These are phyloP conservation scores for Amyelois transitella DNA, from an alignment of 1,140 invertebrate species.

Conservation along the genomic window DNA sequence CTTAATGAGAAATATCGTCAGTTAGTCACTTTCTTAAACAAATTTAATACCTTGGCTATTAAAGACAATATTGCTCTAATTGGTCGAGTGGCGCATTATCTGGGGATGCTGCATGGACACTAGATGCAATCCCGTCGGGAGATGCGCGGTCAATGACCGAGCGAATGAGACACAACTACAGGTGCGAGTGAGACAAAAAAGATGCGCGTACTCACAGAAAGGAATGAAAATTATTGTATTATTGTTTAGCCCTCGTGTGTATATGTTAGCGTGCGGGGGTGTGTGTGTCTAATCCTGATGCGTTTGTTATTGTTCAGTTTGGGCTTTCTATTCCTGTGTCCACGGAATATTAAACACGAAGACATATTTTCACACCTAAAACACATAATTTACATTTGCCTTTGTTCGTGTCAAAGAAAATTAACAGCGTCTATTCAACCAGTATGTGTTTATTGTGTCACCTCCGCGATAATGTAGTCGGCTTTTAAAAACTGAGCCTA, in stretches of 20 bases:
- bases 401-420: neutral
- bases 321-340: conserved; percentile 13
- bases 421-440: neutral
- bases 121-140: conserved; percentile 70
- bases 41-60: neutral
- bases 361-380: neutral
- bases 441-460: neutral
- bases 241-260: conserved; percentile 56
- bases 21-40: too few species aligned
- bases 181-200: conserved; percentile 38
- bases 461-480: neutral
- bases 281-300: conserved; percentile 10
- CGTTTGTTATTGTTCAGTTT: conserved; percentile 49
- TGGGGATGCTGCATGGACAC: conserved; percentile 62
- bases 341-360: conserved; percentile 22
- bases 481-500: neutral
- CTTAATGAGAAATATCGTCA: too few species aligned
- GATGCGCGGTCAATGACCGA: conserved; percentile 64
- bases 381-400: neutral
- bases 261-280: conserved; percentile 14
- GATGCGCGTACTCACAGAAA: conserved; percentile 71
- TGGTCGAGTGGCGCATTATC: conserved; percentile 57
- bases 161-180: conserved; percentile 40
- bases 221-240: conserved; percentile 70
- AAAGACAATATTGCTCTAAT: conserved; percentile 55